Conservation (phyloP, 2,113 vertebrate species). For the Entomyzon cyanotis region DNA sequence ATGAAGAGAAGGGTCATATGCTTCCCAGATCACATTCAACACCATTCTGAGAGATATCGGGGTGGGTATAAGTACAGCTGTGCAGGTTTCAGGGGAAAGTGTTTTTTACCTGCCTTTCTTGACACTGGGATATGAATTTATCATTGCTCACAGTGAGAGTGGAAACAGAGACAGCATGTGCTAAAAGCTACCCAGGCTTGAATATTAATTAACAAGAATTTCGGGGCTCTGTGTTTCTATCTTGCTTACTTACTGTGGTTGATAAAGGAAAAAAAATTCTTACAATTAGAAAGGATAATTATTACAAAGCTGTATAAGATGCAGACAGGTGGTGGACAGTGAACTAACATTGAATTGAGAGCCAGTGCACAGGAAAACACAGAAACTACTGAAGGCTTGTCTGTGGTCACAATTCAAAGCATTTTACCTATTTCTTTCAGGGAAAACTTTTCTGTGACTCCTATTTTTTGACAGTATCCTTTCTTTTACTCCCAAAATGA, state of each 20-base stretch:
- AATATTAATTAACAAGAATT: not conserved
- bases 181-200: not conserved
- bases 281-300: not conserved
- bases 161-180: not conserved
- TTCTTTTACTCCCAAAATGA: not conserved
- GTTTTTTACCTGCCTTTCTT: not conserved
- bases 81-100: not conserved
- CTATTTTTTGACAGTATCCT: not conserved
- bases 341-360: not conserved
- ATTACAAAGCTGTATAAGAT: not conserved
- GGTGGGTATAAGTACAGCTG: not conserved
- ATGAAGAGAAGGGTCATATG: not conserved
- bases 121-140: not conserved
- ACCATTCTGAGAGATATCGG: not conserved
- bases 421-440: not conserved
- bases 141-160: not conserved
- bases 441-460: not conserved
- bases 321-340: not conserved
- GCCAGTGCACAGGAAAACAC: not conserved
- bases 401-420: not conserved
- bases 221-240: not conserved
- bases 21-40: not conserved
- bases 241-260: not conserved
- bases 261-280: not conserved
- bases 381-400: not conserved